These are phyloP conservation scores for Chamaea fasciata DNA, from an alignment of 2,113 vertebrate genomes.

Conservation along the genomic window DNA sequence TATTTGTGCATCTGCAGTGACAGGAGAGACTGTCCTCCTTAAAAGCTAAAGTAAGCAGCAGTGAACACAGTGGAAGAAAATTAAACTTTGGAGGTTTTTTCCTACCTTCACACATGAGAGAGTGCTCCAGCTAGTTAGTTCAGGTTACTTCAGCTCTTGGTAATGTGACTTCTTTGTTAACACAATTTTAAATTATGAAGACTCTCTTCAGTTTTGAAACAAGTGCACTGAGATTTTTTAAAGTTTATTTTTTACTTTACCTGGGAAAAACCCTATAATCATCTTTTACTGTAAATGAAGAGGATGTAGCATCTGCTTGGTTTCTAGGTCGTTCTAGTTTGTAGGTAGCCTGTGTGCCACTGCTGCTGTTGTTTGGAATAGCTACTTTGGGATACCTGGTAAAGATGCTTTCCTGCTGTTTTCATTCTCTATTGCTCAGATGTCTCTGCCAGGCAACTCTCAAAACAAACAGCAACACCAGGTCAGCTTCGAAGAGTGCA, in stretches of 20 bases:
- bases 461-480: neutral
- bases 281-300: neutral
- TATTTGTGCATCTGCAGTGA: neutral
- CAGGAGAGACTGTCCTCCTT: neutral
- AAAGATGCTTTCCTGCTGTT: neutral
- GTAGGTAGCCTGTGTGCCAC: neutral
- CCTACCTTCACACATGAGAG: neutral
- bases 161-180: neutral
- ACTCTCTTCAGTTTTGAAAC: neutral
- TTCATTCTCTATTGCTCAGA: neutral
- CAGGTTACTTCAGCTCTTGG: neutral
- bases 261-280: neutral
- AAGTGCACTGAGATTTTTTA: neutral
- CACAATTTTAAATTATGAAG: neutral
- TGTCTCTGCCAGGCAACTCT: neutral
- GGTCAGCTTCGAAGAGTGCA: neutral
- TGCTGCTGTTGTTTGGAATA: accelerated
- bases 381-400: neutral
- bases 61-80: neutral
- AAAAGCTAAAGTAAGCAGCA: neutral
- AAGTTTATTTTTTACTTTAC: neutral
- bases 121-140: neutral
- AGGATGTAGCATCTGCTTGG: neutral
- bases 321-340: neutral
- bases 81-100: neutral